phyloP scores from a whole-genome alignment of 1,140 invertebrate genomes.

The Brevipalpus yothersi region DNA sequence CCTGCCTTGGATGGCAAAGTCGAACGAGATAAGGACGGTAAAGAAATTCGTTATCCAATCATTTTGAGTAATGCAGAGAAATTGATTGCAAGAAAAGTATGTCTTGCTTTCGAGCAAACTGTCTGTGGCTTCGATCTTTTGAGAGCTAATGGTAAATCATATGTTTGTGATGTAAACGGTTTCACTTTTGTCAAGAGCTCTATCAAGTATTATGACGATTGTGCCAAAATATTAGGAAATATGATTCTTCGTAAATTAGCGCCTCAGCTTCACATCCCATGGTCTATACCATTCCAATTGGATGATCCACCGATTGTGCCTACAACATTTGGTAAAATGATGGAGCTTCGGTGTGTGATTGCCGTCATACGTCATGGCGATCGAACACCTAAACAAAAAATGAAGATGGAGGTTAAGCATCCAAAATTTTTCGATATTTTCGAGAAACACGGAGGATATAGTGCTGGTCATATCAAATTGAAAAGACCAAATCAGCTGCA shows the following conservation, averaged over 20 bases:
- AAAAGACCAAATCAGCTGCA: conserved; percentile 93
- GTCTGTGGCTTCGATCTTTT: conserved; percentile 98
- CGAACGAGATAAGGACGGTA: conserved; percentile 84
- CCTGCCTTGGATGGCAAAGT: conserved; percentile 95
- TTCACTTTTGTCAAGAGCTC: conserved; percentile 99
- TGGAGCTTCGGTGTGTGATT: conserved; percentile 93
- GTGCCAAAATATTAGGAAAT: conserved; percentile 86
- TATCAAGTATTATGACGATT: conserved; percentile 98
- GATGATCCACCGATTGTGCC: conserved; percentile 97
- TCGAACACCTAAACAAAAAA: conserved; percentile 97
- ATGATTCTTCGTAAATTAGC: conserved; percentile 77
- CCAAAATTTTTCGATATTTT: conserved; percentile 98
- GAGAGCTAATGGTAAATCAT: conserved; percentile 89
- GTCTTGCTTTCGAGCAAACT: conserved; percentile 38
- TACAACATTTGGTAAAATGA: conserved; percentile 98
- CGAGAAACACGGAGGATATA: conserved; percentile 85
- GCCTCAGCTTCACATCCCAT: conserved; percentile 82
- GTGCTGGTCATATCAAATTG: conserved; percentile 78
- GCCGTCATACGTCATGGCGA: conserved; percentile 97
- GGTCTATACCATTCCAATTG: conserved; percentile 82
- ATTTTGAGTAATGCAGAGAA: conserved; percentile 94
- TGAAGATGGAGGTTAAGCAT: conserved; percentile 99
- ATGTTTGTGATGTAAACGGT: conserved; percentile 98
- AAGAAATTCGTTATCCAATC: conserved; percentile 91
- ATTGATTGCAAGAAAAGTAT: conserved; percentile 93